Evolutionary conservation across 2,113 vertebrate genomes (phyloP).

Genomic region (Alouatta palliata): DNA sequence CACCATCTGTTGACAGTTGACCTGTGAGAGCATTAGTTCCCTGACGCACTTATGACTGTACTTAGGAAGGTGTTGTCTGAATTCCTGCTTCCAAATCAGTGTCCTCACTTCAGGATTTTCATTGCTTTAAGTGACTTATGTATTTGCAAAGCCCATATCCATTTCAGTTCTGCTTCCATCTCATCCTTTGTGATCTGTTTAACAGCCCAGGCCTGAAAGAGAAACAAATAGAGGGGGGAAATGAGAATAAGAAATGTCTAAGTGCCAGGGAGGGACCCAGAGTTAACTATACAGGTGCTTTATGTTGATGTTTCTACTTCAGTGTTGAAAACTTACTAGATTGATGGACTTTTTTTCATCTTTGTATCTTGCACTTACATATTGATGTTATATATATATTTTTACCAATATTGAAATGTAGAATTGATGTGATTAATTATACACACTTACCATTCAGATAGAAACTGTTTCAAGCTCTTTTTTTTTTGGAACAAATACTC

Average conservation of each 20-base stretch:
- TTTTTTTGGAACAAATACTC: constrained; percentile 38
- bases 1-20: background rate
- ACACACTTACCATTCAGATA: constrained; percentile 36
- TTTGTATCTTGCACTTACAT: fast-evolving
- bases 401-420: background rate
- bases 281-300: background rate
- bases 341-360: constrained; percentile 18
- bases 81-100: background rate
- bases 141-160: background rate
- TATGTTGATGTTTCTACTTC: background rate
- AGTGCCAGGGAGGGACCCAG: background rate
- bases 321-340: background rate
- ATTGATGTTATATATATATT: constrained; percentile 16
- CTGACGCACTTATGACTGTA: fast-evolving
- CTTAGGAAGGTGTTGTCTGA: background rate
- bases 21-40: background rate
- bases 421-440: constrained; percentile 59
- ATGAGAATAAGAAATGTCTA: background rate
- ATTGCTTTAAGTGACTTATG: background rate
- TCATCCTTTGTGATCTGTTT: background rate
- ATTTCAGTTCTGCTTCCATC: background rate
- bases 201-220: background rate
- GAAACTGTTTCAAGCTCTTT: constrained; percentile 13
- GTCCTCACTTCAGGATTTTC: background rate
- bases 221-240: background rate